Base-by-base conservation (phyloP, 2,113 vertebrate genomes). In the Rhagologus leucostigma region DNA sequence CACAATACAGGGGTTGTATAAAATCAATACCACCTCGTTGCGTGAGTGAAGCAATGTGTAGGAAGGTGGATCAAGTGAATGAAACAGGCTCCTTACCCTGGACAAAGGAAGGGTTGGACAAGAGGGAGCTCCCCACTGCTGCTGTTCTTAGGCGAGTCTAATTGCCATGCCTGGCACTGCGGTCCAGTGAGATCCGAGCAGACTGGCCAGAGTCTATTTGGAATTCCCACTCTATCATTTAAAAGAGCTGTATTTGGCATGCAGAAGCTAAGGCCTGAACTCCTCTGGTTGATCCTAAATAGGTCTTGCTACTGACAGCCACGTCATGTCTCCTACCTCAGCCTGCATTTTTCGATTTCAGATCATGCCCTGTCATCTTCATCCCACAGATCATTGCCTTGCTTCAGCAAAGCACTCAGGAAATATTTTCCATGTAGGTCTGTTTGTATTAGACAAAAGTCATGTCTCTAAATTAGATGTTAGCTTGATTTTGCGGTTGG, bases 181-280 rank as follows among this genome's bases (percentile, higher is more conserved):
- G 87, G 97, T 90, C 62, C 55, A 52, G 77, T 41, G 93, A 93
- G 87, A 94, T 68, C 73, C 17, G 4, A 69, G 80, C 78, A 90
- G 76, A 59, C 47, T 47, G 92, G 62, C 68, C 92, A 88, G 93
- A 78, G 44, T 21, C 80, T 87, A 37, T 79, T 95, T 97, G 96
- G 84, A 97, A 95, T 79, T 83, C 73, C 93, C 87, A 81, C 96
- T 84, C 22, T 98, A 60, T 98, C 95, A 98, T 98, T 98, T 98
- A 91, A 86, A 70, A 97, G 89, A 89, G 70, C 92, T 97, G 94
- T 94, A 90, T 93, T 96, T 96, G 93, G 89, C 55, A 77, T 65
- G 79, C 76, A 23, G 76, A 90, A 78, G 69, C 82, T 89, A 65
- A 92, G 77, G 82, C 39, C 71, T 90, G 85, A 82, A 50, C 52